phyloP scores from a whole-genome alignment of 2,888 invertebrate species.

The Caenorhabditis sp. region DNA sequence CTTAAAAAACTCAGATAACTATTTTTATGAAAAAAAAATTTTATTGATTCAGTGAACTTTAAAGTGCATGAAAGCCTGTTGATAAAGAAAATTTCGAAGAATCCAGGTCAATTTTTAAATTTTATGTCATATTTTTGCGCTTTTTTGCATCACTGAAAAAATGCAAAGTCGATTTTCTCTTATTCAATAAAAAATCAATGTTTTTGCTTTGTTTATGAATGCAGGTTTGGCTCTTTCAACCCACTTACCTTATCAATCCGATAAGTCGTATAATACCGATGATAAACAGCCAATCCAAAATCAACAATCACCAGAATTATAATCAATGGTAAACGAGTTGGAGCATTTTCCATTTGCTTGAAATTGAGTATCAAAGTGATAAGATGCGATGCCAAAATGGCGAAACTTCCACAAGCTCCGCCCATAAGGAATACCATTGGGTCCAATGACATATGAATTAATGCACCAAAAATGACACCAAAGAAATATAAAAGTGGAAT shows the following conservation, averaged over 20 bases:
- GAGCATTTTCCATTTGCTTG: conserved; percentile 87
- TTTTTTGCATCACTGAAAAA: too few relatives aligned
- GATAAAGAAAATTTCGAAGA: too few relatives aligned
- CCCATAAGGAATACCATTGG: conserved; percentile 81
- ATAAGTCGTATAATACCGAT: conserved; percentile 80
- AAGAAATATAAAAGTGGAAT: conserved; percentile 76
- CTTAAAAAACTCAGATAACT: too few relatives aligned
- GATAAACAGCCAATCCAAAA: conserved; percentile 88
- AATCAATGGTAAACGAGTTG: conserved; percentile 84
- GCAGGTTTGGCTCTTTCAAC: too few relatives aligned
- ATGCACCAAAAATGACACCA: conserved; percentile 72
- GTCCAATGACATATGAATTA: conserved; percentile 74
- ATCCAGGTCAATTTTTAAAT: too few relatives aligned
- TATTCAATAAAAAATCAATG: too few relatives aligned
- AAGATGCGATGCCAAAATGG: conserved; percentile 85
- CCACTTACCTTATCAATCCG: conserved; percentile 40
- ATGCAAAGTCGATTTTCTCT: too few relatives aligned
- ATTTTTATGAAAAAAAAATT: too few relatives aligned
- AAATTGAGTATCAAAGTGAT: conserved; percentile 79
- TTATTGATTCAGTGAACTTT: too few relatives aligned
- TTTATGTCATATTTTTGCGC: too few relatives aligned
- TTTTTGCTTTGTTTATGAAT: too few relatives aligned
- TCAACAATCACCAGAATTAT: conserved; percentile 84
- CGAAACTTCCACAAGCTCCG: conserved; percentile 89
- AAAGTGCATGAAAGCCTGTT: too few relatives aligned